Conservation (phyloP, 2,113 vertebrate species). For the Pachypanchax playfairii region DNA sequence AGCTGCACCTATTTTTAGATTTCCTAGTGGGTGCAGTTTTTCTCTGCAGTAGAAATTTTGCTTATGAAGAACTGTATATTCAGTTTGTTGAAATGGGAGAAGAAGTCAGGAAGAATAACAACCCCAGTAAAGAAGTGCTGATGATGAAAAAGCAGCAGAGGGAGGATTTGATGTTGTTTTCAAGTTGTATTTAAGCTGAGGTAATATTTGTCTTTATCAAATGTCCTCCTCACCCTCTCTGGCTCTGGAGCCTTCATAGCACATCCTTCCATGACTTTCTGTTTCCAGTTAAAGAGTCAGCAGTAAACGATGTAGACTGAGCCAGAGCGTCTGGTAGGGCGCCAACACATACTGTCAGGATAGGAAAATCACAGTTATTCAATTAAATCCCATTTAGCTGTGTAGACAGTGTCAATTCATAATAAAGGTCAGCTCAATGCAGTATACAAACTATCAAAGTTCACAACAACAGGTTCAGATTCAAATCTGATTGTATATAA, state of each 20-base stretch:
- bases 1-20: slow-evolving; percentile 71
- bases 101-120: slow-evolving; percentile 42
- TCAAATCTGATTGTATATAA: too few species aligned
- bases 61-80: slow-evolving; percentile 62
- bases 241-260: slow-evolving; percentile 19
- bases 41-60: slow-evolving; percentile 9
- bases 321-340: slow-evolving; percentile 33
- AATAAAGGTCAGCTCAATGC: too few species aligned
- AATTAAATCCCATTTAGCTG: too few species aligned
- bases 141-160: slow-evolving; percentile 35
- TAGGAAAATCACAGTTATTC: too few species aligned
- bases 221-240: too few species aligned
- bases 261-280: slow-evolving; percentile 30
- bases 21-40: slow-evolving; percentile 57
- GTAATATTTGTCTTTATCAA: slow-evolving; percentile 49
- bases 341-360: too few species aligned
- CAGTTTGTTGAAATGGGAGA: slow-evolving; percentile 41
- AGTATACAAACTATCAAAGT: too few species aligned
- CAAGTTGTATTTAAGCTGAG: slow-evolving; percentile 29
- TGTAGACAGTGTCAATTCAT: too few species aligned
- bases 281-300: slow-evolving; percentile 56
- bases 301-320: slow-evolving; percentile 52
- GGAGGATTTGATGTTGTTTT: slow-evolving; percentile 29
- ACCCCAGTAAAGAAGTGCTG: slow-evolving; percentile 30
- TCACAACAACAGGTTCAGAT: too few species aligned